Evolutionary conservation across 1,140 invertebrate species (phyloP), one percentile per base, ranked within the genome.

Genomic region (Eciton burchellii): DNA sequence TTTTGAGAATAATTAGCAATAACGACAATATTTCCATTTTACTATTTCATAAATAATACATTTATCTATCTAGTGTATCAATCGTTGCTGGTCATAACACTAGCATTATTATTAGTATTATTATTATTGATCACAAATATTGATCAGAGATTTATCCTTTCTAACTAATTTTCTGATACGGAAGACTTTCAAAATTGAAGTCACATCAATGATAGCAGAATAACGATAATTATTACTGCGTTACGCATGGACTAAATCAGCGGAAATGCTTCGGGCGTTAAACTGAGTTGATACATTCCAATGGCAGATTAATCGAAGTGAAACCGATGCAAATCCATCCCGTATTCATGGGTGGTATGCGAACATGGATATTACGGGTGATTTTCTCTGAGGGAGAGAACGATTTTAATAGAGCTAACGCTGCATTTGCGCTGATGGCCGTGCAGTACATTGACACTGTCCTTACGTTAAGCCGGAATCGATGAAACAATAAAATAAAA

Each of bases 301-400:
- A 86, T 74, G 84, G 86, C 73, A 87, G 85, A 83, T 87, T 76
- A 85, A 79, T 87, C 72, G 70, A 52, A 83, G 81, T 86, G 77
- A 88, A 73, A 56, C 82, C 62, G 66, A 84, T 84, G 84, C 77
- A 77, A 89, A 77, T 85, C 65, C 65, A 62, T n/a, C n/a, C n/a
- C n/a, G n/a, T 35, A 45, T 52, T 72, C 19, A 71, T 72, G 81
- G 84, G 84, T 81, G 72, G 76, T 84, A 84, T 63, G 82, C 35
- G 83, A 85, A 87, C 82, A 83, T 85, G 85, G 85, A 89, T 84
- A 86, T 72, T 73, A 29, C 41, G 21, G 47, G 41, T 21, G 45
- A 76, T 77, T 88, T 86, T 45, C 71, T 82, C 82, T 49, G 43
- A 57, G 49, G 19, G 56, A 82, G 85, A 76, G 63, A 85, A 56